These are phyloP conservation scores for Zosterops pallidus DNA, from an alignment of 2,113 vertebrate species.

Conservation along the genomic window DNA sequence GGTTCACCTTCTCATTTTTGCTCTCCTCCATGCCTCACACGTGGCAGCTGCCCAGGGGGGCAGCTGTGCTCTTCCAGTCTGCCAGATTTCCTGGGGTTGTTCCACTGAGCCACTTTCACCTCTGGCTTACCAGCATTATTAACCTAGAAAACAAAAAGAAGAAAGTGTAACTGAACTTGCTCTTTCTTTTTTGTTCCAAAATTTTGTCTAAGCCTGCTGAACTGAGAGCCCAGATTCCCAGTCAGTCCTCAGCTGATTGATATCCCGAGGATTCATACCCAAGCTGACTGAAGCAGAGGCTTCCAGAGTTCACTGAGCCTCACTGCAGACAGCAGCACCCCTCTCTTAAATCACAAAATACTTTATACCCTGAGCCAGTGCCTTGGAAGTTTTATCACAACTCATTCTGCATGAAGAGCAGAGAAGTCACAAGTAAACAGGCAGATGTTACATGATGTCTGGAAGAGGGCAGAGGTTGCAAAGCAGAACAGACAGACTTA, in stretches of 20 bases:
- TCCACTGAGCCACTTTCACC: slow-evolving; percentile 46
- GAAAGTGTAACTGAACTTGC: neutral
- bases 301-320: neutral
- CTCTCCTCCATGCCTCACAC: slow-evolving; percentile 76
- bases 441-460: neutral
- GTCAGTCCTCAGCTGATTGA: neutral
- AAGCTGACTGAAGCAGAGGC: neutral
- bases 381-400: neutral
- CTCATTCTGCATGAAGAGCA: neutral
- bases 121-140: slow-evolving; percentile 44
- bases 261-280: neutral
- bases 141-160: slow-evolving; percentile 56
- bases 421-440: neutral
- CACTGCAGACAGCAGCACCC: neutral
- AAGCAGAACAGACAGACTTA: neutral
- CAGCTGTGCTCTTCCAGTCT: slow-evolving; percentile 63
- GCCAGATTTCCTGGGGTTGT: slow-evolving; percentile 9
- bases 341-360: neutral
- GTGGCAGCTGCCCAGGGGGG: neutral
- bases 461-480: neutral
- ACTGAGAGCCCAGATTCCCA: neutral
- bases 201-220: neutral
- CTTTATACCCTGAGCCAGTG: neutral
- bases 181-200: neutral
- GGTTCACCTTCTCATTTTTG: slow-evolving; percentile 78